Evolutionary conservation across 1,140 invertebrate genomes (phyloP).

Genomic region (Zaprionus camerounensis): DNA sequence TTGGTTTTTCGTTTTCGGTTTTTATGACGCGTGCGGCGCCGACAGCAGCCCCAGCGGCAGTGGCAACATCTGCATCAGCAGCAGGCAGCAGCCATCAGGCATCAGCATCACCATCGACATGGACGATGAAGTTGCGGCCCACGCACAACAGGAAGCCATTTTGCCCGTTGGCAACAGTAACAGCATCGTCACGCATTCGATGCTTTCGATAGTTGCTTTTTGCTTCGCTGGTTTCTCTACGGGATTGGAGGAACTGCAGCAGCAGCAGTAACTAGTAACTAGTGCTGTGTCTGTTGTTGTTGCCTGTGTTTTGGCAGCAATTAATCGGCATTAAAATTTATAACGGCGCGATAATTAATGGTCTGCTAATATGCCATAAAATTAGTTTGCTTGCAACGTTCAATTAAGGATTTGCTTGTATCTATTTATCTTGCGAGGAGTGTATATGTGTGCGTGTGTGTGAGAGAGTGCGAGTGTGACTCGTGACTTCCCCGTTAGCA

Average conservation of each 20-base stretch:
- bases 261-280: slow-evolving; percentile 56
- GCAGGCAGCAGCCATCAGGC: slow-evolving; percentile 21
- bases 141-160: slow-evolving; percentile 78
- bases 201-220: slow-evolving; percentile 28
- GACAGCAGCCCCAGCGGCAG: neutral
- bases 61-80: slow-evolving; percentile 23
- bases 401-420: slow-evolving; percentile 75
- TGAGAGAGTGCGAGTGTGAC: slow-evolving; percentile 37
- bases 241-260: slow-evolving; percentile 41
- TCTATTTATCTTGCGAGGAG: slow-evolving; percentile 33
- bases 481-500: slow-evolving; percentile 59
- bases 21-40: slow-evolving; percentile 65
- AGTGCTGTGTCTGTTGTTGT: slow-evolving; percentile 35
- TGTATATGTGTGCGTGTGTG: slow-evolving; percentile 11
- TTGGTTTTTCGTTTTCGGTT: slow-evolving; percentile 39
- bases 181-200: slow-evolving; percentile 45
- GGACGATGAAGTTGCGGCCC: slow-evolving; percentile 53
- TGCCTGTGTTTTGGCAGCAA: slow-evolving; percentile 77
- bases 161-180: slow-evolving; percentile 44
- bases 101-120: slow-evolving; percentile 29
- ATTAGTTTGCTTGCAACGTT: slow-evolving; percentile 79
- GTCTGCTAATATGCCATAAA: slow-evolving; percentile 81
- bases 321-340: slow-evolving; percentile 83
- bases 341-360: slow-evolving; percentile 77
- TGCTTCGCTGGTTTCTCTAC: slow-evolving; percentile 37